Conservation (phyloP, 2,888 invertebrate genomes). For the Scaeva pyrastri region DNA sequence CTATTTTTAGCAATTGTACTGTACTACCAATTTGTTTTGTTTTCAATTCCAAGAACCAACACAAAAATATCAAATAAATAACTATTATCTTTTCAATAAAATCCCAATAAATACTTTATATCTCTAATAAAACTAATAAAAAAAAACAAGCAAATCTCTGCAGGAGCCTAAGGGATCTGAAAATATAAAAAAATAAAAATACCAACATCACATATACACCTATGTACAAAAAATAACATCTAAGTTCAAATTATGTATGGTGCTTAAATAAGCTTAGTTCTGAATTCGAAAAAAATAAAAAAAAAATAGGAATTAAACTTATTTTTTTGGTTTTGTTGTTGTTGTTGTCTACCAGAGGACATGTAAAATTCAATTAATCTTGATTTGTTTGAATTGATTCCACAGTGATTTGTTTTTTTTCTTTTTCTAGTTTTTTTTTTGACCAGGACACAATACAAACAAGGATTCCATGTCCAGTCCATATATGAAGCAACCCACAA, state of each 20-base stretch:
- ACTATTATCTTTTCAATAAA: neutral
- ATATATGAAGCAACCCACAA: neutral
- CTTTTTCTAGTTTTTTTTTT: neutral
- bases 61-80: conserved; percentile 1
- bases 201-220: neutral
- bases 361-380: conserved; percentile 69
- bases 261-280: neutral
- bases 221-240: too few species aligned
- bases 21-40: too few species aligned
- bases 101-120: neutral
- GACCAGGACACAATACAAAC: neutral
- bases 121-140: neutral
- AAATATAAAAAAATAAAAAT: neutral
- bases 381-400: conserved; percentile 70
- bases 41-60: too few species aligned
- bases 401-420: neutral
- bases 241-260: neutral
- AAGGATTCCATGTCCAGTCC: neutral
- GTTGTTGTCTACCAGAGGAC: neutral
- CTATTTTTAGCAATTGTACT: too few species aligned
- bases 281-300: neutral
- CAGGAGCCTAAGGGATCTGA: neutral
- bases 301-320: neutral
- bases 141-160: neutral
- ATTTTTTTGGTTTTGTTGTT: conserved; percentile 20